Evolutionary conservation across 2,888 invertebrate species (phyloP).

Genomic region (Drosophila fulvimacula): DNA sequence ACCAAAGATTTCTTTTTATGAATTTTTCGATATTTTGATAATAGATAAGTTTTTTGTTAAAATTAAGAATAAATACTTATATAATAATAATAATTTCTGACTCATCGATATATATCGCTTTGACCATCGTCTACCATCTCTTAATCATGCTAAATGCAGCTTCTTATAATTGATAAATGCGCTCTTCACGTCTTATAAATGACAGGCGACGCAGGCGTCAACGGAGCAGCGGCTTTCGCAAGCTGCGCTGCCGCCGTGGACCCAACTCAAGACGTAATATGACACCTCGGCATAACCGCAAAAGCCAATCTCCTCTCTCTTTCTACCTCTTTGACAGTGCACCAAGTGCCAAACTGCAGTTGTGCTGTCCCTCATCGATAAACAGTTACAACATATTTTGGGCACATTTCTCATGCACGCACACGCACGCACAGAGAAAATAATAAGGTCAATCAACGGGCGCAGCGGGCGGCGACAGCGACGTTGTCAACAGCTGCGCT

Average conservation of each 20-base stretch:
- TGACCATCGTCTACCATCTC: conserved; percentile 9
- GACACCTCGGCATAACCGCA: conserved; percentile 59
- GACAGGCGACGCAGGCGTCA: conserved; percentile 10
- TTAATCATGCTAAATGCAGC: conserved; percentile 16
- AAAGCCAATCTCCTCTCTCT: not conserved
- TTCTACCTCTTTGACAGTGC: conserved; percentile 1
- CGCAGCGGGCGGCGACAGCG: conserved; percentile 75
- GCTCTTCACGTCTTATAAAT: conserved; percentile 33
- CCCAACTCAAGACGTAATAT: conserved; percentile 59
- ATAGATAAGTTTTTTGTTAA: not conserved
- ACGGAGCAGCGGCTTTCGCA: conserved; percentile 31
- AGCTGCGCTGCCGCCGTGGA: conserved; percentile 22
- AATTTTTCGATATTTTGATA: not conserved
- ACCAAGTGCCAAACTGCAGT: conserved; percentile 44
- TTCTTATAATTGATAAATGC: conserved; percentile 33
- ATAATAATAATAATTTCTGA: no score
- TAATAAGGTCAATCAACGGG: conserved; percentile 82
- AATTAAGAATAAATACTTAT: no score
- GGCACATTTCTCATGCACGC: conserved; percentile 46
- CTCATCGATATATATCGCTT: conserved; percentile 11
- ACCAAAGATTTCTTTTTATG: no score
- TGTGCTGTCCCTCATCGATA: conserved; percentile 52
- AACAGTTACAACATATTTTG: conserved; percentile 70
- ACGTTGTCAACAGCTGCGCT: conserved; percentile 77
- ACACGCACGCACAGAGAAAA: conserved; percentile 54